phyloP scores from a whole-genome alignment of 2,113 vertebrate species.

The Dendrocopos noguchii region DNA sequence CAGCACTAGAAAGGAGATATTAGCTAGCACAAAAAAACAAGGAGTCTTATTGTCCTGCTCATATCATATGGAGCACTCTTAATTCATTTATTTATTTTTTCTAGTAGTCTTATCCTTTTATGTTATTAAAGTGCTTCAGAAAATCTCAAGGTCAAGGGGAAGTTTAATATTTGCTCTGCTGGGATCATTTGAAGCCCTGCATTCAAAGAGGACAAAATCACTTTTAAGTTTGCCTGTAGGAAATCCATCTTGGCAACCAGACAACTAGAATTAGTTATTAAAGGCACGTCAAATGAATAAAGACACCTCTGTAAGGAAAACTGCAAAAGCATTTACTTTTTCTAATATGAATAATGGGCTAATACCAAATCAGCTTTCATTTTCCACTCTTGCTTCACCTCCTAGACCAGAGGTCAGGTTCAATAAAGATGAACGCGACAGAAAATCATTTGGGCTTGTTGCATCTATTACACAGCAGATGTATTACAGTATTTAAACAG shows the following conservation, averaged over 20 bases:
- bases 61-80: conserved; percentile 5
- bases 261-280: conserved; percentile 89
- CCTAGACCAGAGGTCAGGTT: conserved; percentile 75
- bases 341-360: conserved; percentile 79
- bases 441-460: conserved; percentile 71
- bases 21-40: conserved; percentile 26
- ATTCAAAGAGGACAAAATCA: conserved; percentile 89
- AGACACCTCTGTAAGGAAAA: conserved; percentile 85
- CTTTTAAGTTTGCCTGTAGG: conserved; percentile 89
- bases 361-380: conserved; percentile 83
- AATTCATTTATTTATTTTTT: conserved; percentile 56
- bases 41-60: conserved; percentile 37
- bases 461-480: conserved; percentile 66
- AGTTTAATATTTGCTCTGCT: conserved; percentile 87
- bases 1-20: not conserved
- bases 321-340: conserved; percentile 82
- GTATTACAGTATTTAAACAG: conserved; percentile 67
- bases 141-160: conserved; percentile 79
- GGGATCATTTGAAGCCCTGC: conserved; percentile 89
- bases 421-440: conserved; percentile 73
- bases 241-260: conserved; percentile 86
- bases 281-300: conserved; percentile 86
- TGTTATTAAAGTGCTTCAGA: conserved; percentile 74
- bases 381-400: conserved; percentile 78
- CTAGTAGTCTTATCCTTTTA: conserved; percentile 63